These are phyloP conservation scores for Squalus acanthias DNA, from an alignment of 2,797 vertebrate species.

Conservation along the genomic window DNA sequence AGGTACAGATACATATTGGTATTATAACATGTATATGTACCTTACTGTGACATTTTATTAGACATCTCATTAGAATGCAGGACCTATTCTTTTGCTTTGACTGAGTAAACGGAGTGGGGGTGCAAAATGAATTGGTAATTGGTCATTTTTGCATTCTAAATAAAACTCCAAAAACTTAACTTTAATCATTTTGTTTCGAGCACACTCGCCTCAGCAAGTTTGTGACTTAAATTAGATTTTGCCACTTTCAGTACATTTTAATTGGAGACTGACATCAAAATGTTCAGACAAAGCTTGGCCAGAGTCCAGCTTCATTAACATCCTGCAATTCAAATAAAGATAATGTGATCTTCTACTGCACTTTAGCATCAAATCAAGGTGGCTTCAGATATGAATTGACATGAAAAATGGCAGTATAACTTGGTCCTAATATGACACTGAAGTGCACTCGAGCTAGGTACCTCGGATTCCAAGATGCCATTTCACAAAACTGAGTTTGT, in stretches of 20 bases:
- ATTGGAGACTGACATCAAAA: slow-evolving; percentile 6
- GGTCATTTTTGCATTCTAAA: neutral
- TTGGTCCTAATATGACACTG: neutral
- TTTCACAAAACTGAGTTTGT: neutral
- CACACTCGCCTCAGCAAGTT: neutral
- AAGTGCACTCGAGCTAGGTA: neutral
- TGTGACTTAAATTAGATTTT: slow-evolving; percentile 27
- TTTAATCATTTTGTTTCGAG: slow-evolving; percentile 9
- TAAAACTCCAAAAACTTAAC: neutral
- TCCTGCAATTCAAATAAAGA: neutral
- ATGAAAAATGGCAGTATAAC: neutral
- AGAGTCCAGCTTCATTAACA: slow-evolving; percentile 18
- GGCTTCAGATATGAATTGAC: neutral
- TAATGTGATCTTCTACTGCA: neutral
- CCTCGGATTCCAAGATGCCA: neutral
- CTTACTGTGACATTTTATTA: no score
- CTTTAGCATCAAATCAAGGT: slow-evolving; percentile 1
- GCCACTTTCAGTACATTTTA: neutral
- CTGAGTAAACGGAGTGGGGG: neutral
- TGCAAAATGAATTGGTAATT: neutral
- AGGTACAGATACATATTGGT: neutral
- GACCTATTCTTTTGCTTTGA: neutral
- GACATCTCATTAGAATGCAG: neutral
- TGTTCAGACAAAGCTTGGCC: neutral
- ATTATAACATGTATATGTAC: neutral